Evolutionary conservation across 2,797 vertebrate genomes (phyloP).

Genomic region (Pangasius larnaudii): DNA sequence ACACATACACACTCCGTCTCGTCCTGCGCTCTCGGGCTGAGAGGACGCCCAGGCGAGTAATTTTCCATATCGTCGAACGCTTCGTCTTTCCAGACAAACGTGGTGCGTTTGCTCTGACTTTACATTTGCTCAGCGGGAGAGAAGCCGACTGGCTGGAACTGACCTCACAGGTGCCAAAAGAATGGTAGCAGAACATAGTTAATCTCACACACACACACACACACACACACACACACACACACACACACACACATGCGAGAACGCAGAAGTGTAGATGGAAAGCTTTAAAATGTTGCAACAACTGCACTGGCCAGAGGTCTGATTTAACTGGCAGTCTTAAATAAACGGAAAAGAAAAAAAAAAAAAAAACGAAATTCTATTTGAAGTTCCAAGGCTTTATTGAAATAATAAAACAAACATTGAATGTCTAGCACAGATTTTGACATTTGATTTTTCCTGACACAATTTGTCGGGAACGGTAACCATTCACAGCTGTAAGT

Average conservation of each 20-base stretch:
- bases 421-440: not conserved
- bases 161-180: constrained; percentile 73
- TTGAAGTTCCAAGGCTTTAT: constrained; percentile 8
- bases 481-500: not conserved
- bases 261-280: not conserved
- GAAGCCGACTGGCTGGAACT: constrained; percentile 54
- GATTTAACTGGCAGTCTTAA: not conserved
- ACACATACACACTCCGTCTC: not conserved
- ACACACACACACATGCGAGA: not conserved
- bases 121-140: not conserved
- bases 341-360: not conserved
- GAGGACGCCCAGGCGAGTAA: constrained; percentile 11
- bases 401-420: not conserved
- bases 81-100: constrained; percentile 26
- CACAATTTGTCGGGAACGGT: not conserved
- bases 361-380: not conserved
- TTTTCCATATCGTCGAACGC: constrained; percentile 39
- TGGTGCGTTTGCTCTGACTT: constrained; percentile 8
- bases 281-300: not conserved
- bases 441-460: constrained; percentile 21
- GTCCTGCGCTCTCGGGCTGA: not conserved
- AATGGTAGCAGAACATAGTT: constrained; percentile 46
- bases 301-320: not conserved
- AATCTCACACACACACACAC: not conserved
- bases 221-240: too few species aligned